Evolutionary conservation across 2,113 vertebrate species (phyloP).

Genomic region (Ageneiosus marmoratus): DNA sequence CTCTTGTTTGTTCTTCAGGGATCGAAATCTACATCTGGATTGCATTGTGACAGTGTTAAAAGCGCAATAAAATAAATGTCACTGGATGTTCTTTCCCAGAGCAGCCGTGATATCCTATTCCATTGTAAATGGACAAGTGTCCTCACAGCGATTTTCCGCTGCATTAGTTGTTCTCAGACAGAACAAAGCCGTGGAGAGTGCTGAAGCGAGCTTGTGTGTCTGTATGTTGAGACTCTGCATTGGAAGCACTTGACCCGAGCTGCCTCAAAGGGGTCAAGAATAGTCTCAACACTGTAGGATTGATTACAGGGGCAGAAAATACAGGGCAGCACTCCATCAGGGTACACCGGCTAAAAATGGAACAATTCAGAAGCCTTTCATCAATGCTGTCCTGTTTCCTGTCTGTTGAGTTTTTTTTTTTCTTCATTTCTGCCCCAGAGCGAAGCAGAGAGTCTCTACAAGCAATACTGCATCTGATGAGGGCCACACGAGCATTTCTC

Average conservation of each 20-base stretch:
- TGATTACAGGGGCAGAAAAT: slow-evolving; percentile 27
- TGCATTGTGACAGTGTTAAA: not conserved
- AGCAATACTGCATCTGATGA: not conserved
- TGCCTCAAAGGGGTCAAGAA: slow-evolving; percentile 19
- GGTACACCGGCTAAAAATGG: not conserved
- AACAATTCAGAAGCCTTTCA: not conserved
- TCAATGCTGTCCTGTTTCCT: slow-evolving; percentile 2
- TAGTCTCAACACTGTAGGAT: not conserved
- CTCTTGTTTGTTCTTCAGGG: not conserved
- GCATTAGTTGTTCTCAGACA: not conserved
- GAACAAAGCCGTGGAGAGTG: not conserved
- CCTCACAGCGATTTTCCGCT: not conserved
- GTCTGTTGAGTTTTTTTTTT: not conserved
- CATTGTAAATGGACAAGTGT: not conserved
- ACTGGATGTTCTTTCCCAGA: not conserved
- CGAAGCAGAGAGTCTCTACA: not conserved
- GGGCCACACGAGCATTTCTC: slow-evolving; percentile 18
- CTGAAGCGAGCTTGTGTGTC: not conserved
- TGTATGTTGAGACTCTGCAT: not conserved
- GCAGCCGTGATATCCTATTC: not conserved
- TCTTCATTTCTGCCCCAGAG: not conserved
- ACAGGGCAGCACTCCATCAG: slow-evolving; percentile 15
- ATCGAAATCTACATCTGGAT: not conserved
- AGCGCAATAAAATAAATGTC: not conserved
- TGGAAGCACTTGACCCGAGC: not conserved